Evolutionary conservation across 2,113 vertebrate species (phyloP).

Genomic region (Neolamprologus longior): DNA sequence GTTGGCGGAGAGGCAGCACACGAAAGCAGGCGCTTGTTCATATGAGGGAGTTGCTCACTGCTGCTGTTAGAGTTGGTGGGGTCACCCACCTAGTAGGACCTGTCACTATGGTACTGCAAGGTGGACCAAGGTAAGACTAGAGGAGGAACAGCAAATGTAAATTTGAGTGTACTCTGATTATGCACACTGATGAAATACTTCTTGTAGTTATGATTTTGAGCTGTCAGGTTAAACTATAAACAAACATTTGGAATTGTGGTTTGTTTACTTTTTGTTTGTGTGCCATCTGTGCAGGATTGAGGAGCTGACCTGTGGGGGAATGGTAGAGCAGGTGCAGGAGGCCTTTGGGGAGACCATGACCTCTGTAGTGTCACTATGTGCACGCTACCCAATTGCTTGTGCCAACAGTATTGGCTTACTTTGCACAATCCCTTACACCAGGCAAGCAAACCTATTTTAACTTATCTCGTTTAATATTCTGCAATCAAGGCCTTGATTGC

Average conservation of each 20-base stretch:
- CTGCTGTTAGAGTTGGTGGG: conserved; percentile 90
- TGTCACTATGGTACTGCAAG: conserved; percentile 95
- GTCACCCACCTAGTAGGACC: conserved; percentile 95
- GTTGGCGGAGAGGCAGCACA: conserved; percentile 90
- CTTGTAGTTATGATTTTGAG: not conserved
- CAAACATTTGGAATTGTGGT: not conserved
- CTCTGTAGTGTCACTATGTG: conserved; percentile 93
- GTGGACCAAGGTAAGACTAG: conserved; percentile 83
- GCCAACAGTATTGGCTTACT: conserved; percentile 95
- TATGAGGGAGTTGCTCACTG: conserved; percentile 93
- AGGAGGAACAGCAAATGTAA: not conserved
- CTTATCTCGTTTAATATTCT: not conserved
- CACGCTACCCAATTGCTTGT: conserved; percentile 95
- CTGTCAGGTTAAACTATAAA: not conserved
- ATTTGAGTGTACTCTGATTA: not conserved
- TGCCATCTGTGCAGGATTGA: conserved; percentile 77
- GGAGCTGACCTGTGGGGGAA: conserved; percentile 93
- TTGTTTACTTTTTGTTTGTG: not conserved
- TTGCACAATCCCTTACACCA: conserved; percentile 96
- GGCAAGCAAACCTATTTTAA: conserved; percentile 55
- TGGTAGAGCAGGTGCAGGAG: conserved; percentile 97
- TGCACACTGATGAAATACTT: not conserved
- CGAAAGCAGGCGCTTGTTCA: conserved; percentile 93
- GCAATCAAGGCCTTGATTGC: not conserved
- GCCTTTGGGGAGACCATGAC: conserved; percentile 98